Base-by-base conservation (phyloP, 2,797 vertebrate genomes). In the Enteromius treurensis region DNA sequence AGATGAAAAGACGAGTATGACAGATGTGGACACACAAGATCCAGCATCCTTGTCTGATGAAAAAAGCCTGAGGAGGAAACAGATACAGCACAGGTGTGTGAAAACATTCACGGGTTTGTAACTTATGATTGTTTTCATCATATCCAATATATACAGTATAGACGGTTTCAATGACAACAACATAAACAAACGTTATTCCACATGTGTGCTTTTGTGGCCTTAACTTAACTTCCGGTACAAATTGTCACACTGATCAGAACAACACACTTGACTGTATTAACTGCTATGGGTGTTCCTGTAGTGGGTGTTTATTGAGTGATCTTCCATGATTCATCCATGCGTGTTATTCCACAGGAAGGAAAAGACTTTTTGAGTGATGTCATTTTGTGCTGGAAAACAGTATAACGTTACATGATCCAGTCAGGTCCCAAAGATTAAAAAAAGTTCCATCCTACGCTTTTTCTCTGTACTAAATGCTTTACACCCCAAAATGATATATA, bases 11-110 rank as follows among this genome's bases (percentile, higher is more conserved):
- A 55, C 0, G 10, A 62, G 32, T 10, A 37, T 49, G 23, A 64
- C 60, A 49, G 67, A 26, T 3, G 5, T 60, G 26, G 21, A 37
- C 45, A 55, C 68, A 45, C 65, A 47, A 67, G 55, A 76, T 64
- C 65, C 77, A 60, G 34, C 42, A 17, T 79, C 65, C 21, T 9
- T 49, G 15, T 23, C 85, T 14, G 69, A 21, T 68, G 89, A 92
- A 37, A 87, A 83, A 42, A 88, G 8, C 65, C 42, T 92, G 47
- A 89, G 87, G 87, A 75, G 84, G 80, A 88, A 84, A 81, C 91
- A 94, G 64, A 91, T 92, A 80, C 88, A 91, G 78, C 87, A 90
- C 73, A 96, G 96, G 97, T 98, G 55, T 64, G 64, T 45, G 19
- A 34, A n/a, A 14, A 51, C 1, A 0, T 58, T 9, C 53, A 58